Base-by-base conservation (phyloP, 1,140 invertebrate genomes). In the Drosophila fuyamai region DNA sequence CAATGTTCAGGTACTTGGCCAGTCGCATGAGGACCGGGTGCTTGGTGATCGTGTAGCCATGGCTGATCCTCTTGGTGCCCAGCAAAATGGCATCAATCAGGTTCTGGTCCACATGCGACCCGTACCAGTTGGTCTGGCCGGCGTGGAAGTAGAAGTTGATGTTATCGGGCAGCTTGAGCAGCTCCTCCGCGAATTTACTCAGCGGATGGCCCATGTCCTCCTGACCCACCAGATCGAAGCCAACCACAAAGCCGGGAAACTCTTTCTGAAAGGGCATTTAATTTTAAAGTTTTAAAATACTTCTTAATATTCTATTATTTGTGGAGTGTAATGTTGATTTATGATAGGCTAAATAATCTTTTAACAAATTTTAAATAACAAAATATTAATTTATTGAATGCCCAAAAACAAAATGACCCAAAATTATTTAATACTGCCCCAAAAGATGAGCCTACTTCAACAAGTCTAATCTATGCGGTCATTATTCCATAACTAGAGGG, bases 71-170 rank as follows among this genome's bases (percentile, higher is more conserved):
- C 32, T 94, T 94, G 0, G 96, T 93, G 43, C 96, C 96, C 7
- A 97, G 92, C 5, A 96, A 90, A 14, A 97, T 92, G n/a, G 96
- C 96, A 88, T 97, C 96, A 8, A 96, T 88, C 1, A 97, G 79
- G 91, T 97, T 97, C 54, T 95, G 93, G 88, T 96, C 95, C 0
- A 94, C 94, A 0, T 90, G 76, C 0, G 92, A 91, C 7, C 95
- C 95, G 59, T 93, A 94, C 95, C 95, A 95, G 93, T 96, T 94
- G 0, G 97, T 97, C 93, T 97, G 96, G 10, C 96, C 96, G 0
- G 96, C 95, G 84, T 97, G 96, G 76, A 97, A 97, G 86, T 96
- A 97, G 65, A 95, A 95, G 9, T 94, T 92, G 0, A 97, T 92
- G 3, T 94, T 77, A 0, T 61, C 74, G 32, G 91, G 93, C 48